Evolutionary conservation across 2,113 vertebrate species (phyloP), one percentile per base, ranked within the genome.

Genomic region (Pelobates fuscus): DNA sequence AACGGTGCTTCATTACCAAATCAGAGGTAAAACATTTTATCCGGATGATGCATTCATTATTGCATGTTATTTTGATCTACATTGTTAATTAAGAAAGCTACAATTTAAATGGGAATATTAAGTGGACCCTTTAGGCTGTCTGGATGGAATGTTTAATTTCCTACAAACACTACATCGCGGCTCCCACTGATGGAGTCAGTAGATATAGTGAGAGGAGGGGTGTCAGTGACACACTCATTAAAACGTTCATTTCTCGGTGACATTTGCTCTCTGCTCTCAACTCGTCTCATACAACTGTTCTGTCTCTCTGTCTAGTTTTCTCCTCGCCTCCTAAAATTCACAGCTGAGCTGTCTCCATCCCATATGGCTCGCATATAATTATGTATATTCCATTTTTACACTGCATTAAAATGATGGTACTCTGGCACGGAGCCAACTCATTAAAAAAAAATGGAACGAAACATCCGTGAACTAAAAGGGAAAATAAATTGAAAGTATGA

Each of bases 311-410:
- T 81, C 58, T 66, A 69, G 57, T 59, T 29, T 37, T 64, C 43
- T 23, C 46, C 78, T 67, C 84, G 87, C 88, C 88, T 86, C 85
- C 86, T 73, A 77, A 88, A 91, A 89, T 84, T 86, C 91, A 89
- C 91, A 92, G 90, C 88, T 91, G 90, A 92, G 91, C 90, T 86
- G 90, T 91, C 89, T 92, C 86, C 82, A 84, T 89, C 91, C 87
- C 92, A 92, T 92, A 93, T 91, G 91, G 90, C 88, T 89, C 87
- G 89, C 92, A 92, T 91, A 91, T 93, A 90, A 95, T 96, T 95
- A 95, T 93, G 92, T 91, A 88, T 91, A 90, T 93, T 94, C 92
- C 93, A 93, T 94, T 95, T 37, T 94, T 93, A 89, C 91, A 91
- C 91, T 91, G 92, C 89, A 91, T 93, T 91, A 89, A 89, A 89